Percentiles rank a stretch among this genome's conserved stretches.
These are phyloP conservation scores for Eulithis prunata DNA, from an alignment of 2,888 invertebrate genomes.

Conservation along the genomic window DNA sequence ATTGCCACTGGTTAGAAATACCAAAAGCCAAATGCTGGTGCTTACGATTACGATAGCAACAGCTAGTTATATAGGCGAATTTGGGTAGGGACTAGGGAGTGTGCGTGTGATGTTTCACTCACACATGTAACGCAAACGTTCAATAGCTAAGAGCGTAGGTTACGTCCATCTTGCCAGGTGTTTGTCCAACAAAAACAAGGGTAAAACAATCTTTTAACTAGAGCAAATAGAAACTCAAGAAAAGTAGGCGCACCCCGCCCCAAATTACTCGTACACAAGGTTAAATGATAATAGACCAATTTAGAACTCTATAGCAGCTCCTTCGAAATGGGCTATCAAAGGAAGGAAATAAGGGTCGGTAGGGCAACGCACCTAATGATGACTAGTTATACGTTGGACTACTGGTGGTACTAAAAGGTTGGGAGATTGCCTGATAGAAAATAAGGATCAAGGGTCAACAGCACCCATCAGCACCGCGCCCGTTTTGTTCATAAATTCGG, in stretches of 20 bases:
- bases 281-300: conserved; percentile 46
- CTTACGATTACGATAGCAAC: too few relatives aligned
- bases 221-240: conserved; percentile 37
- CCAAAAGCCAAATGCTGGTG: too few relatives aligned
- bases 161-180: conserved; percentile 6
- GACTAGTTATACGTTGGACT: conserved; percentile 34
- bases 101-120: not conserved
- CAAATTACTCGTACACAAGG: conserved; percentile 41
- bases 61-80: not conserved
- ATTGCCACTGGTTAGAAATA: not conserved
- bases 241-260: conserved; percentile 27
- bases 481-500: not conserved
- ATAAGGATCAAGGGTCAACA: conserved; percentile 19
- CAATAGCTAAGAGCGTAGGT: not conserved
- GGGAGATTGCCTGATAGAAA: conserved; percentile 23
- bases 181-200: conserved; percentile 26
- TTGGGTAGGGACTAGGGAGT: not conserved
- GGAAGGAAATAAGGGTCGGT: conserved; percentile 38
- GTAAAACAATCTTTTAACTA: conserved; percentile 35
- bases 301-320: conserved; percentile 37
- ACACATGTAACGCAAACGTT: not conserved
- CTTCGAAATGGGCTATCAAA: conserved; percentile 41
- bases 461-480: conserved; percentile 5
- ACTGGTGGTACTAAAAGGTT: conserved; percentile 15
- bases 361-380: conserved; percentile 38